These are phyloP conservation scores for Nymphalis urticae DNA, from an alignment of 2,888 invertebrate genomes.

Conservation along the genomic window DNA sequence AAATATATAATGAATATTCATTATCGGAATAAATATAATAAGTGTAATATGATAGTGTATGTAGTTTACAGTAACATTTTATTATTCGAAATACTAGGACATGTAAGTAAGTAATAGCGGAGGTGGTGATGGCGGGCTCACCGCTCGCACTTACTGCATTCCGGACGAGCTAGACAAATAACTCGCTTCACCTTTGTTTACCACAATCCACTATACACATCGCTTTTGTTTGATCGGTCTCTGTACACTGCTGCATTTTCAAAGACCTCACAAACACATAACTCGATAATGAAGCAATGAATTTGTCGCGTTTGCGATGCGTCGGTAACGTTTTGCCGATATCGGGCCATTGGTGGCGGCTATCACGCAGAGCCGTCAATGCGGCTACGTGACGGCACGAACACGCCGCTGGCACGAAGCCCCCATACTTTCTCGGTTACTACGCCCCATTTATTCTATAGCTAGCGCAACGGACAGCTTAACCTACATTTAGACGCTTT, in stretches of 20 bases:
- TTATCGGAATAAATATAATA: neutral
- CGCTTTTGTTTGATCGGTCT: neutral
- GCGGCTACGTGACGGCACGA: slow-evolving; percentile 9
- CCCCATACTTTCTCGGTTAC: slow-evolving; percentile 9
- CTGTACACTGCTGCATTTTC: neutral
- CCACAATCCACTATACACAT: neutral
- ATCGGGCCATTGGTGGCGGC: neutral
- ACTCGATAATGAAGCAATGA: neutral
- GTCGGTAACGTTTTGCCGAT: neutral
- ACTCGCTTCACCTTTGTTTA: slow-evolving; percentile 4
- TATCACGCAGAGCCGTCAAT: slow-evolving; percentile 13
- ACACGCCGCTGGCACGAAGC: slow-evolving; percentile 15
- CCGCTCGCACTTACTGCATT: slow-evolving; percentile 6
- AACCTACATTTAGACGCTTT: slow-evolving; percentile 11
- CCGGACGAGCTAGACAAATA: slow-evolving; percentile 13
- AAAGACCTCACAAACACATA: neutral
- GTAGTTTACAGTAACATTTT: neutral
- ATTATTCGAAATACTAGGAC: neutral
- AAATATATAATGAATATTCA: too few relatives aligned
- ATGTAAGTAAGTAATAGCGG: slow-evolving; percentile 6
- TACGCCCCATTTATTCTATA: slow-evolving; percentile 9
- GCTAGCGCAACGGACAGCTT: slow-evolving; percentile 10
- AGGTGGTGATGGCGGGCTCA: slow-evolving; percentile 8
- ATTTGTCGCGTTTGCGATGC: neutral
- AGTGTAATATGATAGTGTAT: neutral